Evolutionary conservation across 2,888 invertebrate species (phyloP), one percentile per base, ranked within the genome.

Genomic region (Deilephila porcellus): DNA sequence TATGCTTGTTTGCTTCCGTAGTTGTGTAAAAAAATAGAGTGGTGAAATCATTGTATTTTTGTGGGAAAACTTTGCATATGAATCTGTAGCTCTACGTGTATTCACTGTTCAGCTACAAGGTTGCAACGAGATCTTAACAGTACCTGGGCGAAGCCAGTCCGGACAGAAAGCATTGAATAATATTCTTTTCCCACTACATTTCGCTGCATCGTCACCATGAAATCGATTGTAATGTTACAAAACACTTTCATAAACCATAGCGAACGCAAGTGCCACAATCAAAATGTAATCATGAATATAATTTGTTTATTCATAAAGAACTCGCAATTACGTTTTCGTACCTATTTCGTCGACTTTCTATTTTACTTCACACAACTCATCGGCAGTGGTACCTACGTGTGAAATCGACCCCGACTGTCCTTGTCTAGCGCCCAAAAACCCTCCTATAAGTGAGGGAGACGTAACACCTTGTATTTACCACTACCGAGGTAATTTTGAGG

Each of bases 291-390:
- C 37, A 64, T 45, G 64, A 14, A 64, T 20, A 20, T 45, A 64
- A 64, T 64, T 64, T 64, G 64, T 45, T 45, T 64, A 64, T 45
- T 37, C 45, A 64, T 64, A 64, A 45, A 64, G 45, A 45, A 45
- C n/a, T 45, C 20, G 37, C 64, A 64, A 64, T 64, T 64, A 63
- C 32, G 19, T 34, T 6, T 63, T n/a, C 37, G 64, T 64, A 45
- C 56, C n/a, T 45, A 64, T 64, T 20, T 20, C 45, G 45, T 45
- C n/a, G 37, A 64, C 64, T 64, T 64, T 64, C 64, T 64, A 45
- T 45, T 64, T 20, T 45, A 45, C 34, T 63, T 34, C 62, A 63
- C 60, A 29, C 34, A 62, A 20, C 64, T 64, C 37, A 45, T 11
- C 64, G 45, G 37, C 64, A n/a, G 34, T 64, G 19, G 60, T 25